Evolutionary conservation across 2,888 invertebrate genomes (phyloP), one percentile per base, ranked within the genome.

Genomic region (Epinotia bilunana): DNA sequence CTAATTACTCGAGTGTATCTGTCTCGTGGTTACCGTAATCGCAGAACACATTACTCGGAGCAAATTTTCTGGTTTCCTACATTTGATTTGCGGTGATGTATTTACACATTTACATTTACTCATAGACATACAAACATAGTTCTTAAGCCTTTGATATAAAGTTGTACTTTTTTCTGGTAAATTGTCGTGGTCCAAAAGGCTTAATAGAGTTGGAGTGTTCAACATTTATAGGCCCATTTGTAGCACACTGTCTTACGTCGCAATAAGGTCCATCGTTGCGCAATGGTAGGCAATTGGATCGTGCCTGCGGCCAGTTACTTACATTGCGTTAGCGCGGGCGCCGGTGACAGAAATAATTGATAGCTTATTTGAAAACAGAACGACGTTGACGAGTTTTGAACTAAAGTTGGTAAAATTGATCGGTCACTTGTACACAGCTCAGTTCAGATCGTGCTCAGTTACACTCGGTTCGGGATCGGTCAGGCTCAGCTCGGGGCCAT

Each of bases 261-360:
- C 43, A 33, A 63, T 60, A 65, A 58, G 43, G 68, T 58, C 64
- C 55, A 28, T 62, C 23, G 46, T 77, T 76, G 74, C 76, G 74
- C 64, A 76, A 77, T 64, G 23, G n/a, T 39, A 49, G 61, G 77
- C 74, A 77, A 77, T 76, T 74, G 71, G 77, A 77, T 71, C 76
- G 69, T 57, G 72, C 69, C 7, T 63, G 60, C 49, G 65, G 65
- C 67, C 55, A 62, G 68, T 61, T 46, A 20, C 20, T 20, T 20
- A 65, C 53, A 71, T 75, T 67, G 61, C 72, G 72, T 74, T 70
- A 74, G 58, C 63, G n/a, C 18, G 20, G 57, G 57, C 43, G 55
- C 43, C 64, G 61, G 74, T 64, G 74, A 74, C 74, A 74, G 43
- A 53, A 49, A 74, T 74, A 49, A 70, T 65, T 74, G 65, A 71